Evolutionary conservation across 2,888 invertebrate genomes (phyloP).

Genomic region (Hydrotaea cyrtoneurina): DNA sequence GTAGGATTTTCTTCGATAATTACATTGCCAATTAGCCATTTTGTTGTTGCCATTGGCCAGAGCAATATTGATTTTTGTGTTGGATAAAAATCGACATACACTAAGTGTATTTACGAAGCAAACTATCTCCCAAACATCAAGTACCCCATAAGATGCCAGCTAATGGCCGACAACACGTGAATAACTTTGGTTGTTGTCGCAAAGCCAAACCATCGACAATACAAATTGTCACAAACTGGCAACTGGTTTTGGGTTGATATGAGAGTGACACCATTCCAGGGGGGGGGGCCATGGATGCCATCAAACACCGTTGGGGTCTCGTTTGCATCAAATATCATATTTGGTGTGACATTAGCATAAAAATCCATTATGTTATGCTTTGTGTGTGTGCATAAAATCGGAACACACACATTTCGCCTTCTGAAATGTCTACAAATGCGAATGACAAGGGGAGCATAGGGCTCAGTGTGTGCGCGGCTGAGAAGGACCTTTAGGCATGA

Average conservation of each 20-base stretch:
- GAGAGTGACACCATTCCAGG: not conserved
- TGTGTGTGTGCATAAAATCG: not conserved
- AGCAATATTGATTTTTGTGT: conserved; percentile 11
- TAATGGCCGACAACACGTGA: too few relatives aligned
- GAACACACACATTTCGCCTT: not conserved
- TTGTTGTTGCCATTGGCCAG: not conserved
- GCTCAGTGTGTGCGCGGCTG: not conserved
- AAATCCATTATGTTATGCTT: conserved; percentile 9
- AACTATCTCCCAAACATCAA: too few relatives aligned
- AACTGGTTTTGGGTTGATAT: not conserved
- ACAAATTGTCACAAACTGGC: not conserved
- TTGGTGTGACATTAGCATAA: conserved; percentile 31
- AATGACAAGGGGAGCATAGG: too few relatives aligned
- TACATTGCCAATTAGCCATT: conserved; percentile 15
- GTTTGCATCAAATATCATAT: conserved; percentile 23
- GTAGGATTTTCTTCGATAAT: conserved; percentile 21
- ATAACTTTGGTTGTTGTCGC: too few relatives aligned
- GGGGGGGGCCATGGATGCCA: not conserved
- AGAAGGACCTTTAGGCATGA: conserved; percentile 54
- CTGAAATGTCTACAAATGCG: not conserved
- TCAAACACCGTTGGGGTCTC: not conserved
- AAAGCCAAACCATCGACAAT: too few relatives aligned
- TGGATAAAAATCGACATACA: not conserved
- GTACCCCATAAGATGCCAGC: too few relatives aligned
- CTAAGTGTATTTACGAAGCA: too few relatives aligned